Evolutionary conservation across 2,888 invertebrate genomes (phyloP), one percentile per base, ranked within the genome.

Genomic region (Octonoba sinensis): DNA sequence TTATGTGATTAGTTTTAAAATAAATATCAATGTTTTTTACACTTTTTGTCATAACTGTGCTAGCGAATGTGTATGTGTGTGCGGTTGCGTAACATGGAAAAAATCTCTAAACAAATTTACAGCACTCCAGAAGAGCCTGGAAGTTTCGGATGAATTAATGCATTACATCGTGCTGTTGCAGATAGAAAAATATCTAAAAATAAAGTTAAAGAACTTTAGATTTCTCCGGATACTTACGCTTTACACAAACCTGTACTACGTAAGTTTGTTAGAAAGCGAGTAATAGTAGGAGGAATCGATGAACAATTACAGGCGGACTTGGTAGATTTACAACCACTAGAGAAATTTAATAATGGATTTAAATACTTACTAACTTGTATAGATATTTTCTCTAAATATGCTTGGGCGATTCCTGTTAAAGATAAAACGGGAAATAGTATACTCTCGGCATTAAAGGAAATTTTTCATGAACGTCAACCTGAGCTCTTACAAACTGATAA

Each of bases 321-420:
- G 11, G 86, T 83, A 11, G 85, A 86, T 54, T 73, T 86, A 54
- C 36, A 54, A 54, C 20, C 13, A 8, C 59, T 66, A 22, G 8
- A 24, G 13, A 57, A 69, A 24, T 8, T 65, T 24, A 87, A 87
- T 74, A 76, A 86, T n/a, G 85, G 85, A 1, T 82, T 73, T 56
- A 78, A 67, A 12, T 86, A 84, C 75, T 57, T 87, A 18, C 67
- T 87, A 16, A 85, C 83, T 1, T 67, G 78, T 18, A 86, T 87
- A 13, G 86, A 87, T 82, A 69, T 85, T 1, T 85, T 87, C 54
- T 84, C 84, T 18, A 85, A 85, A 66, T 85, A 77, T 67, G 85
- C 86, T 0, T 87, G 84, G 85, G 85, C 73, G 0, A 54, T 84
- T 1, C 84, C 86, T 3, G 20, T 86, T 11, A 86, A 85, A 76